phyloP scores from a whole-genome alignment of 2,797 vertebrate genomes.

The Cetoscarus ocellatus region DNA sequence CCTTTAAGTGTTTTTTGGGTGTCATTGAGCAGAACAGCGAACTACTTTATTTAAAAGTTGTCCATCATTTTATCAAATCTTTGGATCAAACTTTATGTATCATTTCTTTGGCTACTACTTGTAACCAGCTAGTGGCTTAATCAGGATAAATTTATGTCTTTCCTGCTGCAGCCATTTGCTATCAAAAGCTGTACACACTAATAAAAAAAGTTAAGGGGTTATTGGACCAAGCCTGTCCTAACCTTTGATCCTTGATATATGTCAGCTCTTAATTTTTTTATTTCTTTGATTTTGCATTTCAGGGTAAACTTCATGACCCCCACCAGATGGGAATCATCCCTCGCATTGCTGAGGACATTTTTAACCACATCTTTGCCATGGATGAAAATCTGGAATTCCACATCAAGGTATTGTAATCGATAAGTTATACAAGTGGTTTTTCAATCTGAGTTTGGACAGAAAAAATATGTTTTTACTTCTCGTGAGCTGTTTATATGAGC shows the following conservation, averaged over 20 bases:
- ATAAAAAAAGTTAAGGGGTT: background rate
- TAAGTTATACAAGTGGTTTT: background rate
- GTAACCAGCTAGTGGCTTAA: too few species aligned
- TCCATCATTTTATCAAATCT: too few species aligned
- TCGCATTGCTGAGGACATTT: slow-evolving; percentile 95
- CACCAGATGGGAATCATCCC: slow-evolving; percentile 97
- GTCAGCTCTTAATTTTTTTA: background rate
- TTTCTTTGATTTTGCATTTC: slow-evolving; percentile 28
- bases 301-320: slow-evolving; percentile 94
- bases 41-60: too few species aligned
- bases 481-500: background rate
- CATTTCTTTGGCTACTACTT: too few species aligned
- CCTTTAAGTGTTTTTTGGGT: too few species aligned
- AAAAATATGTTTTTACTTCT: background rate
- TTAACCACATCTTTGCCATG: slow-evolving; percentile 98
- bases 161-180: background rate
- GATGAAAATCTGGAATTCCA: slow-evolving; percentile 98
- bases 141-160: background rate
- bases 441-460: too few species aligned
- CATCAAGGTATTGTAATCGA: slow-evolving; percentile 87
- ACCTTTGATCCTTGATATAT: background rate
- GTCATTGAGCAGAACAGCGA: too few species aligned
- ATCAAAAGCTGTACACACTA: background rate
- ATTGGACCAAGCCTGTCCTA: background rate
- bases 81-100: too few species aligned